phyloP scores from a whole-genome alignment of 2,797 vertebrate species.

The Agapornis canus region DNA sequence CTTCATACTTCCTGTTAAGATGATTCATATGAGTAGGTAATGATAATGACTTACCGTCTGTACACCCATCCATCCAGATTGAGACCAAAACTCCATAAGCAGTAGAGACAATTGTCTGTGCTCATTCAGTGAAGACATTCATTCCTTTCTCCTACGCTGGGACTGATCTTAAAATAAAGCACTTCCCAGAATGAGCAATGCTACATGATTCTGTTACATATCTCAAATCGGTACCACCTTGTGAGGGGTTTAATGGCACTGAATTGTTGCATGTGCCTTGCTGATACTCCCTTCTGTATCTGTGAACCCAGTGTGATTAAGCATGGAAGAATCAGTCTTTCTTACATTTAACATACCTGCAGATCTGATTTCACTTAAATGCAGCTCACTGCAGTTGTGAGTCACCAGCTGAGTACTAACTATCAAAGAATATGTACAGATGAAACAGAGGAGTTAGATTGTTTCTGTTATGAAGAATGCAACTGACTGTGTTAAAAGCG shows the following conservation, averaged over 20 bases:
- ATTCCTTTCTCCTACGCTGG: neutral
- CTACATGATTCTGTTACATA: neutral
- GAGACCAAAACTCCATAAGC: constrained; percentile 30
- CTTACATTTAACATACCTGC: neutral
- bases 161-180: constrained; percentile 26
- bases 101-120: constrained; percentile 16
- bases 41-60: constrained; percentile 49
- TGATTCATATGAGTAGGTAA: constrained; percentile 63
- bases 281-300: neutral
- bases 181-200: neutral
- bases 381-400: neutral
- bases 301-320: neutral
- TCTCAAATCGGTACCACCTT: neutral
- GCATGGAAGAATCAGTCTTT: neutral
- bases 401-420: neutral
- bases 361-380: neutral
- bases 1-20: constrained; percentile 42
- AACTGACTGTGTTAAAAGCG: neutral
- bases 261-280: neutral
- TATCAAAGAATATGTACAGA: neutral
- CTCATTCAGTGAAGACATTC: constrained; percentile 22
- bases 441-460: neutral
- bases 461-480: neutral
- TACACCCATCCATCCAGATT: constrained; percentile 41
- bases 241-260: neutral